Evolutionary conservation across 2,797 vertebrate species (phyloP), one percentile per base, ranked within the genome.

Genomic region (Myotis myotis): DNA sequence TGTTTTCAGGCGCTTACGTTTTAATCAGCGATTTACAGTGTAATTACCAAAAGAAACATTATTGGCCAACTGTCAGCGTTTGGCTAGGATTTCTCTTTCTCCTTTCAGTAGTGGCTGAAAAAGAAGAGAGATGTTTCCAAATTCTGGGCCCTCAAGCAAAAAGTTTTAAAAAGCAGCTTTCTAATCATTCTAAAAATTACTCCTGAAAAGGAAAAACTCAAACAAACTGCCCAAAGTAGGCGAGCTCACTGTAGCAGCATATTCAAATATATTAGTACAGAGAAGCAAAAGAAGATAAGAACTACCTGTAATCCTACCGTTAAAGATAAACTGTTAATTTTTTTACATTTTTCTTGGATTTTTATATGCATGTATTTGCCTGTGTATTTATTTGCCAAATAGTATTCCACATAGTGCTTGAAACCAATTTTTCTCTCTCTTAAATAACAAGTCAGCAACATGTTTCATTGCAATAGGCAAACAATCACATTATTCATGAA

Each of bases 131-230:
- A 91, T 5, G 6, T 93, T 96, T 96, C 95, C 93, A 95, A 94
- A 94, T 91, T 90, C 81, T 93, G 49, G 81, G 68, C 76, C 84
- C 72, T 94, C 64, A 57, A 94, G 89, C 86, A 89, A 95, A 94
- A 87, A 79, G 82, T 89, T 94, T 94, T 66, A 78, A 57, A 94
- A 95, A 94, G 79, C 75, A 81, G 68, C 80, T 97, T 94, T 92
- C 95, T 87, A 93, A 94, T 96, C 86, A 95, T 95, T 97, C 89
- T 89, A 86, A 95, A 95, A 96, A 83, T 62, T n/a, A 79, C 64
- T 95, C 57, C 87, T 91, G 36, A 55, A 79, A n/a, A 87, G 36
- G 60, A 55, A 78, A 84, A 66, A 51, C 36, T 11, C 87, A 87
- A 94, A 84, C 41, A 87, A 75, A 55, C 33, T 57, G 23, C 57